Evolutionary conservation across 2,113 vertebrate species (phyloP).

Genomic region (Pollimyrus isidori): DNA sequence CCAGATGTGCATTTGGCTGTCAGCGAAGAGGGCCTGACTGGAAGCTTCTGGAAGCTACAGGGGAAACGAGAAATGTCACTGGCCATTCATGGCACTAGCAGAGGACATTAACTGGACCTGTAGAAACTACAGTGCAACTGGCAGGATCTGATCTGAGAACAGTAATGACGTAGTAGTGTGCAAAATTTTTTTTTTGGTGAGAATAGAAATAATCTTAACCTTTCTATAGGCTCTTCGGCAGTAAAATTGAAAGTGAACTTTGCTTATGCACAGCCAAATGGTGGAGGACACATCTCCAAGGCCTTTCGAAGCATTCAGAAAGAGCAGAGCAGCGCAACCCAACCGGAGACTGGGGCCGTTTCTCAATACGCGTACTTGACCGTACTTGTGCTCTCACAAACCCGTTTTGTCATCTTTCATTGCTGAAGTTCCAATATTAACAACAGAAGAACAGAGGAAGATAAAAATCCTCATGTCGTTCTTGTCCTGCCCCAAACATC

Average conservation of each 20-base stretch:
- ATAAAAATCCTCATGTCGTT: not conserved
- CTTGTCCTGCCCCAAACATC: not conserved
- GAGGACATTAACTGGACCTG: not conserved
- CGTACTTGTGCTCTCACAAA: not conserved
- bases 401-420: not conserved
- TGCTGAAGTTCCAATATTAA: not conserved
- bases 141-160: not conserved
- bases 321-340: not conserved
- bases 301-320: not conserved
- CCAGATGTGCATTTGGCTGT: constrained; percentile 95
- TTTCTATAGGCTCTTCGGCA: not conserved
- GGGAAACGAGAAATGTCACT: constrained; percentile 24
- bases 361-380: not conserved
- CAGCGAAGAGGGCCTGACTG: constrained; percentile 86
- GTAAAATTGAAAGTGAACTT: not conserved
- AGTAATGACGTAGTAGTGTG: not conserved
- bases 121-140: not conserved
- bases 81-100: not conserved
- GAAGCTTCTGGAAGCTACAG: constrained; percentile 89
- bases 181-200: not conserved
- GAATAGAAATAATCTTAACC: not conserved
- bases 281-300: not conserved
- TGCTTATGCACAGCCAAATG: not conserved
- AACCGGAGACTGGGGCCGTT: not conserved
- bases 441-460: not conserved